Evolutionary conservation across 2,797 vertebrate genomes (phyloP).

Genomic region (Champsocephalus gunnari): DNA sequence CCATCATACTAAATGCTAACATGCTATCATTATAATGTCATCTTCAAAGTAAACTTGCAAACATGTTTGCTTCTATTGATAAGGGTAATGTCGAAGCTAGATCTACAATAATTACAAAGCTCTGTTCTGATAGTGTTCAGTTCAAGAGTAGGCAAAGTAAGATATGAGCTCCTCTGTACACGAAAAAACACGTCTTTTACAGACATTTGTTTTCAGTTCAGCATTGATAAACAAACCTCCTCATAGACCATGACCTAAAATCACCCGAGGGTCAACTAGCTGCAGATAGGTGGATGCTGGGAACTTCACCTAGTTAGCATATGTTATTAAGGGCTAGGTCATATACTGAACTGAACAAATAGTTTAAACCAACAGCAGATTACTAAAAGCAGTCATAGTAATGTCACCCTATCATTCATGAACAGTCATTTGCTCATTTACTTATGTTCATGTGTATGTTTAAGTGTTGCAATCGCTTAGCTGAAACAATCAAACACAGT

Average conservation of each 20-base stretch:
- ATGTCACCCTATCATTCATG: not conserved
- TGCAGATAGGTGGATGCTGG: not conserved
- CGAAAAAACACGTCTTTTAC: slow-evolving; percentile 6
- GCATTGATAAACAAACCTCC: not conserved
- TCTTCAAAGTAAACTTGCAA: slow-evolving; percentile 1
- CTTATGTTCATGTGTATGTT: not conserved
- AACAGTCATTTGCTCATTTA: not conserved
- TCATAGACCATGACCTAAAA: not conserved
- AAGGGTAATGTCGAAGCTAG: not conserved
- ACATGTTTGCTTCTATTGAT: not conserved
- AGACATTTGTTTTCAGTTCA: not conserved
- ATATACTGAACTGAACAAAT: not conserved
- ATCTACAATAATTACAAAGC: not conserved
- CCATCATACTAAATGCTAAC: not conserved
- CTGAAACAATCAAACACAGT: not conserved
- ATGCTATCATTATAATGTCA: not conserved
- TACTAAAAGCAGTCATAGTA: not conserved
- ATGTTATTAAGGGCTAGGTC: not conserved
- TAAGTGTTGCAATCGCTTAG: not conserved
- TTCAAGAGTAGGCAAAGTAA: not conserved
- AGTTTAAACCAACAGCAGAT: not conserved
- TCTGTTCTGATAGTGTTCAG: not conserved
- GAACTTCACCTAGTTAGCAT: not conserved
- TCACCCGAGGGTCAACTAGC: not conserved
- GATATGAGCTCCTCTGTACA: not conserved